These are phyloP conservation scores for Coelopa pilipes DNA, from an alignment of 2,888 invertebrate genomes.

Conservation along the genomic window DNA sequence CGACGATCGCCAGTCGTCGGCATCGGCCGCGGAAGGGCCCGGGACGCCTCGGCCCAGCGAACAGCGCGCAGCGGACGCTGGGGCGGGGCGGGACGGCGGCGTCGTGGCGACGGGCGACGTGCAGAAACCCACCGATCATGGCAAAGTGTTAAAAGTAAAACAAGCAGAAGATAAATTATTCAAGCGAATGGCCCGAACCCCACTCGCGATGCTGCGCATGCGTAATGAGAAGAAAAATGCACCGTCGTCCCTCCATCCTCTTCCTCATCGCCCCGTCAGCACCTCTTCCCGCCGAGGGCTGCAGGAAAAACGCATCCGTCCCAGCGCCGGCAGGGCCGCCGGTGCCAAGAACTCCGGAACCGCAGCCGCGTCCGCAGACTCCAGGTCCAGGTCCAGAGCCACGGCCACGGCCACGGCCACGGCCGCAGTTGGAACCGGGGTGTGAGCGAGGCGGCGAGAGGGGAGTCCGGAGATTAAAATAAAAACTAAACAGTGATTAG, in stretches of 20 bases:
- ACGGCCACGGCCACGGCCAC: no score
- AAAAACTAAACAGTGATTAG: constrained; percentile 47
- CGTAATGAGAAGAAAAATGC: constrained; percentile 32
- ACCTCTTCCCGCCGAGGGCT: not conserved
- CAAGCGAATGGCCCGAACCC: constrained; percentile 46
- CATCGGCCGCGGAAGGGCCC: not conserved
- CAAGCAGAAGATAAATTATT: constrained; percentile 54
- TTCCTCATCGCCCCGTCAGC: no score
- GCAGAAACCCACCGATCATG: constrained; percentile 23
- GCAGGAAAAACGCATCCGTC: constrained; percentile 24
- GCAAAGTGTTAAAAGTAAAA: constrained; percentile 52
- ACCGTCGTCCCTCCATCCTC: not conserved
- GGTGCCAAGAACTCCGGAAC: not conserved
- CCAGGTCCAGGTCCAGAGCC: no score
- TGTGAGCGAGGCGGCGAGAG: not conserved
- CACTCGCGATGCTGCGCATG: constrained; percentile 28
- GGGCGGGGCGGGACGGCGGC: no score
- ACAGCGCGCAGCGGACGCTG: not conserved
- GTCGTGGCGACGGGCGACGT: not conserved
- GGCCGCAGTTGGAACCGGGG: not conserved
- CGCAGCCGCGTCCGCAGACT: no score
- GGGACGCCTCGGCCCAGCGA: no score
- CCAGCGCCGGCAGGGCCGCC: constrained; percentile 10
- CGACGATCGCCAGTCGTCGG: not conserved
- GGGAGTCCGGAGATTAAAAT: constrained; percentile 29